A percentile compares a stretch with the other conserved stretches of the same genome.
Evolutionary conservation across 2,888 invertebrate genomes (phyloP).

Genomic region (Metopia argyrocephala): DNA sequence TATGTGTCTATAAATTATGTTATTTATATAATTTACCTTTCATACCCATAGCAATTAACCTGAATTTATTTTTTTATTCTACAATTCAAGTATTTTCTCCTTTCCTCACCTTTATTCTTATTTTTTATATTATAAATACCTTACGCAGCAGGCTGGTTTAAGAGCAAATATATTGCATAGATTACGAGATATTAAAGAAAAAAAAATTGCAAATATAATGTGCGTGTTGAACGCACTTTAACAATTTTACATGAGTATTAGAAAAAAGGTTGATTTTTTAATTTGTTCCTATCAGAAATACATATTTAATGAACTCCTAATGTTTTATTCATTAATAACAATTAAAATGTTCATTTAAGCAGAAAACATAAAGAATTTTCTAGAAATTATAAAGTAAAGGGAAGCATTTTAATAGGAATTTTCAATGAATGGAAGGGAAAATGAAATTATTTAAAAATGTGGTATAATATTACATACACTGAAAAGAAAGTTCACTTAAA

Average conservation of each 20-base stretch:
- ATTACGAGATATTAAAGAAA: background rate
- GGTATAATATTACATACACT: too few relatives aligned
- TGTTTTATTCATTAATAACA: background rate
- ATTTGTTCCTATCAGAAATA: too few relatives aligned
- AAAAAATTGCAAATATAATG: conserved; percentile 27
- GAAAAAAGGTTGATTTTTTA: background rate
- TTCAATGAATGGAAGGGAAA: too few relatives aligned
- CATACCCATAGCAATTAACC: conserved; percentile 23
- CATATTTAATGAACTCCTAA: background rate
- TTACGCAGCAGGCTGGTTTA: background rate
- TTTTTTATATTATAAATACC: background rate
- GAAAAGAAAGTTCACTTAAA: too few relatives aligned
- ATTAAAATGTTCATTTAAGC: background rate
- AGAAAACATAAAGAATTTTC: too few relatives aligned
- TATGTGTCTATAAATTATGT: background rate
- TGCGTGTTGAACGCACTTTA: conserved; percentile 53
- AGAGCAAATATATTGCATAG: too few relatives aligned
- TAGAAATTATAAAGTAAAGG: too few relatives aligned
- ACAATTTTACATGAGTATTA: background rate
- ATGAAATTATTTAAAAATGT: too few relatives aligned
- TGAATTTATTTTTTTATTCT: conserved; percentile 6
- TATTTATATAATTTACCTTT: background rate
- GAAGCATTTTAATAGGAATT: too few relatives aligned
- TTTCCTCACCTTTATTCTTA: background rate
- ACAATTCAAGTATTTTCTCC: background rate